phyloP scores from a whole-genome alignment of 2,113 vertebrate genomes.

The Antechinus flavipes region DNA sequence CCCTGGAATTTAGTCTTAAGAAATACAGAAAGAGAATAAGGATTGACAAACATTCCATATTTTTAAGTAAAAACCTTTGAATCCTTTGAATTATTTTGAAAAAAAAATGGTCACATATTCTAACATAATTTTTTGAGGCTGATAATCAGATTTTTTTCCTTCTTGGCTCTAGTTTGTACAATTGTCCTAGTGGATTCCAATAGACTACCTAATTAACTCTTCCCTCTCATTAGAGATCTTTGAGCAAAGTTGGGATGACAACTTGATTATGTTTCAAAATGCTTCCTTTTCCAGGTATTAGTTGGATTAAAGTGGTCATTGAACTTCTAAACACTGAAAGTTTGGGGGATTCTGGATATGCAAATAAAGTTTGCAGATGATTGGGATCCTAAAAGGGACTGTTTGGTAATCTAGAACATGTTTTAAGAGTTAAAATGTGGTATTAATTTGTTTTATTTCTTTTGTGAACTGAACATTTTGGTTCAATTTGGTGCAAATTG shows the following conservation, averaged over 20 bases:
- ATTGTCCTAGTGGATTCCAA: not conserved
- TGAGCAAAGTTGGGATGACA: not conserved
- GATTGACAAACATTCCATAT: not conserved
- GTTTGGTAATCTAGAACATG: not conserved
- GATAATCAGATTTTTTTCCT: not conserved
- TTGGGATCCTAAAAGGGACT: not conserved
- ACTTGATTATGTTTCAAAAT: not conserved
- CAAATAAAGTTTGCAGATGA: not conserved
- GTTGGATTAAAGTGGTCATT: not conserved
- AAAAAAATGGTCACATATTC: constrained; percentile 3
- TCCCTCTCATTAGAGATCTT: not conserved
- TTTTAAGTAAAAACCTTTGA: not conserved
- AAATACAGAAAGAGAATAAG: not conserved
- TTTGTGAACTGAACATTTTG: not conserved
- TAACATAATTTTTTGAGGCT: not conserved
- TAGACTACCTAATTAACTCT: not conserved
- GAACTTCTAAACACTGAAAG: not conserved
- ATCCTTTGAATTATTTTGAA: not conserved
- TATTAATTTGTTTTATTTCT: not conserved
- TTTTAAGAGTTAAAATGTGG: not conserved
- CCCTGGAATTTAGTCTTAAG: not conserved
- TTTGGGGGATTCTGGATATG: not conserved
- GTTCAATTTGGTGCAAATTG: not conserved
- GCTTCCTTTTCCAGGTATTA: not conserved
- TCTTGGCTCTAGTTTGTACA: not conserved